These are phyloP conservation scores for Paratrypauchen microcephalus DNA, from an alignment of 2,797 vertebrate genomes.

Conservation along the genomic window DNA sequence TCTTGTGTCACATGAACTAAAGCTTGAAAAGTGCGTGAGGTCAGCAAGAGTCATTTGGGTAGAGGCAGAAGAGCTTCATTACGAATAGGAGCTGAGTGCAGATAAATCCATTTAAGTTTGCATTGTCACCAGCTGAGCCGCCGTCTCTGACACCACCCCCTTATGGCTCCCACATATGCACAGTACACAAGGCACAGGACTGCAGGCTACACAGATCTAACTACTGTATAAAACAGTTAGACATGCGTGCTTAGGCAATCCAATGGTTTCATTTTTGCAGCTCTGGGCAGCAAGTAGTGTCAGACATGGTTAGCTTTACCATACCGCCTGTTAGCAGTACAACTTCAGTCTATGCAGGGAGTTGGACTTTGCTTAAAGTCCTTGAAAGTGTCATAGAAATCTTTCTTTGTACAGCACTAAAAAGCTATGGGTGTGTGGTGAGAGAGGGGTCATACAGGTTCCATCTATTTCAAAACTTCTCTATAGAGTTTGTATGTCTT, in stretches of 20 bases:
- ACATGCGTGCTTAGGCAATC: slow-evolving; percentile 39
- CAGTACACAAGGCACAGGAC: slow-evolving; percentile 1
- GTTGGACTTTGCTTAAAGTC: slow-evolving; percentile 19
- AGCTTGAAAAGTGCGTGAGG: slow-evolving; percentile 24
- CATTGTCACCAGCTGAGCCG: slow-evolving; percentile 1
- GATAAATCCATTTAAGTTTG: slow-evolving; percentile 29
- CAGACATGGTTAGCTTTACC: slow-evolving; percentile 41
- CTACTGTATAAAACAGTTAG: slow-evolving; percentile 24
- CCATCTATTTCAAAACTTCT: not conserved
- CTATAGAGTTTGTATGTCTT: not conserved
- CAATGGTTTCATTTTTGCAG: slow-evolving; percentile 40
- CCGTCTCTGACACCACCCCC: slow-evolving; percentile 17
- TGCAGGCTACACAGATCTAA: slow-evolving; percentile 11
- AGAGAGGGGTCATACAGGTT: not conserved
- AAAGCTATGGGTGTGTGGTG: not conserved
- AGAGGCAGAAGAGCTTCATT: slow-evolving; percentile 52
- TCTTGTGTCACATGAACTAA: not conserved
- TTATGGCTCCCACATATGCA: slow-evolving; percentile 4
- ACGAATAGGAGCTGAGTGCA: slow-evolving; percentile 37
- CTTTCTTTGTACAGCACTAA: slow-evolving; percentile 4
- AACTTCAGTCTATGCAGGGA: slow-evolving; percentile 25
- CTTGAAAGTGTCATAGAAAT: slow-evolving; percentile 20
- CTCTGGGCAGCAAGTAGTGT: slow-evolving; percentile 40
- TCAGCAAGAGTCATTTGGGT: slow-evolving; percentile 38
- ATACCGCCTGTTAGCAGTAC: slow-evolving; percentile 22